These are phyloP conservation scores for Setophaga petechia DNA, from an alignment of 2,113 vertebrate genomes.

Conservation along the genomic window DNA sequence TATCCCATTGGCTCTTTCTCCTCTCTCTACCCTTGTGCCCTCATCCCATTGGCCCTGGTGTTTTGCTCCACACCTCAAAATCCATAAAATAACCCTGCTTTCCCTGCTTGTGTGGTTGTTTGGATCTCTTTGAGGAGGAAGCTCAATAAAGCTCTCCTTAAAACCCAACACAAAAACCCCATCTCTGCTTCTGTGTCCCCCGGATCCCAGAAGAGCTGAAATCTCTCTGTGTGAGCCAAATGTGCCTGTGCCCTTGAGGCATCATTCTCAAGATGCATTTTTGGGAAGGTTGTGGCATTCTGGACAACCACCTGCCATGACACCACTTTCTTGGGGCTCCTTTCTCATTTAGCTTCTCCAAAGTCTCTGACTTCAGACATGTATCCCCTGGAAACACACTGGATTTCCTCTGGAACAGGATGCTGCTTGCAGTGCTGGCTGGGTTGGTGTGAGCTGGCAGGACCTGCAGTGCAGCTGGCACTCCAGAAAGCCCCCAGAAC, in stretches of 20 bases:
- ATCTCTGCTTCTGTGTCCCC: background rate
- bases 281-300: background rate
- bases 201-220: background rate
- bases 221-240: background rate
- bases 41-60: background rate
- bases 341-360: background rate
- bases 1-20: background rate
- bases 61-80: background rate
- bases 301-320: background rate
- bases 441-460: background rate
- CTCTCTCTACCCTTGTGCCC: background rate
- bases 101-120: rapidly evolving
- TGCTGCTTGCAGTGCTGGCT: background rate
- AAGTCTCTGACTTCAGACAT: background rate
- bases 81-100: background rate
- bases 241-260: background rate
- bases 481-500: background rate
- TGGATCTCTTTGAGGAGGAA: background rate
- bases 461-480: background rate
- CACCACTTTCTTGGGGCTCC: background rate
- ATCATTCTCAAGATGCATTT: background rate
- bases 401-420: background rate
- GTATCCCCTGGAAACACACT: background rate
- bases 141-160: background rate
- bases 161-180: background rate